Conservation (phyloP, 2,888 invertebrate species). For the Agonopterix arenella region DNA sequence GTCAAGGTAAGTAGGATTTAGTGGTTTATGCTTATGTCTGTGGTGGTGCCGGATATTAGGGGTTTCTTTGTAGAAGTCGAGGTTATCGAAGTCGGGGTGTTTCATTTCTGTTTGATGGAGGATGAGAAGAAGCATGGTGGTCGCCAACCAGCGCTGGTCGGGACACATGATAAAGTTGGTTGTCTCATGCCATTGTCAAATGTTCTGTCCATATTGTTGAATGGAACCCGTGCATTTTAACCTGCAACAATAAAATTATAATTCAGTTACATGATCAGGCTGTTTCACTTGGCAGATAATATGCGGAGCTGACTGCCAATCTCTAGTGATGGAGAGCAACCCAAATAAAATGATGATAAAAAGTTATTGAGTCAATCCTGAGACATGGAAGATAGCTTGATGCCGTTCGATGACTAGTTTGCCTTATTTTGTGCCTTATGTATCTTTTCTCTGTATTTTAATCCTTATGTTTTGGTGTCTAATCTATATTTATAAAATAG, state of each 20-base stretch:
- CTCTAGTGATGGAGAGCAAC: no score
- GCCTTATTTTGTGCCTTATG: no score
- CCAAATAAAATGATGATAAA: no score
- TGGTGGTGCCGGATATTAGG: constrained; percentile 45
- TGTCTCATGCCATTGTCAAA: constrained; percentile 53
- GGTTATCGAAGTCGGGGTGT: constrained; percentile 25
- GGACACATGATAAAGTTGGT: constrained; percentile 49
- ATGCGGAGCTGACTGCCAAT: background rate
- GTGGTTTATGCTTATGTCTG: constrained; percentile 50
- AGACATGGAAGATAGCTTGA: no score
- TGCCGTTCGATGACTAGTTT: no score
- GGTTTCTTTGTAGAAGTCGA: constrained; percentile 29
- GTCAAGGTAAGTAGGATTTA: constrained; percentile 24
- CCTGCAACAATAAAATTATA: constrained; percentile 43
- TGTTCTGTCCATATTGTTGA: constrained; percentile 42
- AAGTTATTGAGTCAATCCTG: no score
- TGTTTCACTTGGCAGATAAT: no score
- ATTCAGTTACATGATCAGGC: background rate
- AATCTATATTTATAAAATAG: no score
- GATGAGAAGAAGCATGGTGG: constrained; percentile 43
- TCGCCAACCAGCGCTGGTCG: constrained; percentile 51
- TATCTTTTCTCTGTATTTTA: no score
- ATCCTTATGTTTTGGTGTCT: no score
- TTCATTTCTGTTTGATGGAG: constrained; percentile 51
- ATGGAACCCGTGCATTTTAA: constrained; percentile 40